phyloP scores from a whole-genome alignment of 2,797 vertebrate genomes.

The Neoniphon sammara region DNA sequence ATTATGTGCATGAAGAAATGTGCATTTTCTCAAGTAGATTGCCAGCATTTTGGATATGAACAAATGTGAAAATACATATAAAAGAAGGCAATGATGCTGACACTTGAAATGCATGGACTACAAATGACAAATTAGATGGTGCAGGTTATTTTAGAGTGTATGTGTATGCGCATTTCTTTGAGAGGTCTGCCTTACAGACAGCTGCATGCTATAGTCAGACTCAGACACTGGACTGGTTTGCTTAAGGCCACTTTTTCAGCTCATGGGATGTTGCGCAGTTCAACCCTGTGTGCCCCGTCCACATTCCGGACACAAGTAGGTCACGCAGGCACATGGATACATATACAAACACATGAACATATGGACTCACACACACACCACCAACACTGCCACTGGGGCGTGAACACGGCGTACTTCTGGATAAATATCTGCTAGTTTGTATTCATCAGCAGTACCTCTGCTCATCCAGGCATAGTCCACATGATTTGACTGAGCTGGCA shows the following conservation, averaged over 20 bases:
- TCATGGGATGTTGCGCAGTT: neutral
- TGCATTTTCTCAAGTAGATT: no score
- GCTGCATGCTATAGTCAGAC: constrained; percentile 3
- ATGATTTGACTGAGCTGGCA: no score
- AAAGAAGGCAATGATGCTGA: no score
- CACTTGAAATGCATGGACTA: neutral
- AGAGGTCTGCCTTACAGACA: neutral
- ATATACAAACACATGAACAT: neutral
- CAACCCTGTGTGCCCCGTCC: constrained; percentile 11
- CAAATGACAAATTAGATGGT: neutral
- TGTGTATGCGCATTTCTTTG: neutral
- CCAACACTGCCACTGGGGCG: neutral
- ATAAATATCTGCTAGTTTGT: neutral
- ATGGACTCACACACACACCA: neutral
- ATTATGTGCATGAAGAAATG: no score
- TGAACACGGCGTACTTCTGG: neutral
- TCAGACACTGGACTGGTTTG: neutral
- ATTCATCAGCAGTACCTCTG: neutral
- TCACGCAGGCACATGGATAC: constrained; percentile 9
- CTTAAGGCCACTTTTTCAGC: neutral
- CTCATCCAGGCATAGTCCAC: neutral
- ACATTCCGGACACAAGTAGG: constrained; percentile 46
- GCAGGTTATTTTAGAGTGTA: neutral
- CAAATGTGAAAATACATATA: no score
- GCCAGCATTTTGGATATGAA: no score